Percentiles rank a stretch among this genome's conserved stretches.
Conservation (phyloP, 2,113 vertebrate genomes). For the Petromus typicus region DNA sequence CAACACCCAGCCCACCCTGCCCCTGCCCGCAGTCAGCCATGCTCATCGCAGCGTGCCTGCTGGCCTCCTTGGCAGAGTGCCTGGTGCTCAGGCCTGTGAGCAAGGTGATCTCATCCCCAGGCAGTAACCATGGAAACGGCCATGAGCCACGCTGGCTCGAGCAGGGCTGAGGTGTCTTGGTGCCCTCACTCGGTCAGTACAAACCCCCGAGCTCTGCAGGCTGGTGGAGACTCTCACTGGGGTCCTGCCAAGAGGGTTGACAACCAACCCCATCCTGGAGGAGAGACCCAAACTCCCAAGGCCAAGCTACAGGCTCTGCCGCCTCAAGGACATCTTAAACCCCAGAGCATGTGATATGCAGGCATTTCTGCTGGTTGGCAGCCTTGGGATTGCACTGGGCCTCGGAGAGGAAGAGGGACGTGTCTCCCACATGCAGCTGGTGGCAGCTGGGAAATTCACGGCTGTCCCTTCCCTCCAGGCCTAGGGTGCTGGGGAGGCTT, state of each 20-base stretch:
- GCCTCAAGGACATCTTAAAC: background rate
- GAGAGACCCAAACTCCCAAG: background rate
- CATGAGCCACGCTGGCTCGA: background rate
- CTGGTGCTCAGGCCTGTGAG: background rate
- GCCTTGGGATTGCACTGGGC: background rate
- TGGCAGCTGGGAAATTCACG: background rate
- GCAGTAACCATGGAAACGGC: slow-evolving; percentile 68
- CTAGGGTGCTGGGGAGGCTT: rapidly evolving
- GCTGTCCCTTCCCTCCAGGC: background rate
- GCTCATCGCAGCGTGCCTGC: background rate
- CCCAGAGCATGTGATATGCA: background rate
- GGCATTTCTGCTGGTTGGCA: background rate
- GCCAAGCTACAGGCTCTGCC: background rate
- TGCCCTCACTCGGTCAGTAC: background rate
- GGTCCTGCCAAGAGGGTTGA: background rate
- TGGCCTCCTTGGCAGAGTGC: background rate
- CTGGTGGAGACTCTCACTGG: background rate
- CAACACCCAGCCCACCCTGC: background rate
- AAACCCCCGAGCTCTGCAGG: background rate
- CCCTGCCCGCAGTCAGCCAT: rapidly evolving
- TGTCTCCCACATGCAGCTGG: background rate
- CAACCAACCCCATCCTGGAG: too few species aligned
- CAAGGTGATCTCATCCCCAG: slow-evolving; percentile 57
- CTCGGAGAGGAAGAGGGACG: background rate
- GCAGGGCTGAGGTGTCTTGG: background rate